These are phyloP conservation scores for Glandiceps talaboti DNA, from an alignment of 53 echinoderm and acorn worm genomes.

Conservation along the genomic window DNA sequence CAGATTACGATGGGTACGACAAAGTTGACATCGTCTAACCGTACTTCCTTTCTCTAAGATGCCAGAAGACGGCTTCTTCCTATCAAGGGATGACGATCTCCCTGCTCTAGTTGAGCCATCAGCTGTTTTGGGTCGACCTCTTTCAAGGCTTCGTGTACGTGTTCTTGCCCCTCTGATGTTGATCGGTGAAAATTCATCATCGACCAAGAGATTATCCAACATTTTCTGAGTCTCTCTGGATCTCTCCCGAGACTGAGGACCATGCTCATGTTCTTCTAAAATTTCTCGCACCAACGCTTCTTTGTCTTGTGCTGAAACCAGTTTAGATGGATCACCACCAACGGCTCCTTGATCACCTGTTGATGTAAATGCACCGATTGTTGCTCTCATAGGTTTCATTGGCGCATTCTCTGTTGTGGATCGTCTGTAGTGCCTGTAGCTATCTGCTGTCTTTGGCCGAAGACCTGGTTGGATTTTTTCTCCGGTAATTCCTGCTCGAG, in stretches of 20 bases:
- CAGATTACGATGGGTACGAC: background rate
- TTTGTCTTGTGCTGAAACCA: background rate
- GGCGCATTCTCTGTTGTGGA: background rate
- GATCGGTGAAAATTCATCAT: background rate
- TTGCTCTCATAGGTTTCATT: background rate
- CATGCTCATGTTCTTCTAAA: slow-evolving; percentile 15
- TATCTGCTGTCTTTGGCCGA: background rate
- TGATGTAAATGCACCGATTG: background rate
- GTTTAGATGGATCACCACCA: background rate
- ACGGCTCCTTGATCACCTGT: background rate
- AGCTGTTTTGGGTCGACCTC: background rate
- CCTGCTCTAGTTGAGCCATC: background rate
- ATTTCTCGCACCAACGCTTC: slow-evolving; percentile 5
- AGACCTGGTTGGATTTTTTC: background rate
- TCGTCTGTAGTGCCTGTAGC: background rate
- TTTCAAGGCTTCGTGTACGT: background rate
- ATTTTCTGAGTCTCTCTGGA: slow-evolving; percentile 15
- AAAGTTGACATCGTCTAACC: background rate
- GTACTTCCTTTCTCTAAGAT: background rate
- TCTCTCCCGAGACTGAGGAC: slow-evolving; percentile 11
- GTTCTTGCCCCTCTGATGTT: background rate
- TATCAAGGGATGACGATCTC: background rate
- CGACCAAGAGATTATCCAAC: background rate
- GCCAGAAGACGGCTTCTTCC: background rate
- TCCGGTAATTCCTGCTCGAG: background rate